Base-by-base conservation (phyloP, 2,888 invertebrate species). In the Copidosoma aretas region DNA sequence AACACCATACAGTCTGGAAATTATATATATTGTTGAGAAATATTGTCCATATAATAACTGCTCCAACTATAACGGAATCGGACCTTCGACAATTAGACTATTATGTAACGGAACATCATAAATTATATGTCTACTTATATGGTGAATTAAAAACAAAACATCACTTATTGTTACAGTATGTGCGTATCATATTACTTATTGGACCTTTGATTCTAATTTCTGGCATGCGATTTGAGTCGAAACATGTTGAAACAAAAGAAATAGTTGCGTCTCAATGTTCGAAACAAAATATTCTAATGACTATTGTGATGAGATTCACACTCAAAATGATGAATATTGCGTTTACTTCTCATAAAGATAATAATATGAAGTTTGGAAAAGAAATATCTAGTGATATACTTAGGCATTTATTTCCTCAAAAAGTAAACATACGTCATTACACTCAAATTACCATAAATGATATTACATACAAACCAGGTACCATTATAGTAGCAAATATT, bases 211-310 rank as follows among this genome's bases (percentile, higher is more conserved):
- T 43, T 52, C 66, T 51, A n/a, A n/a, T n/a, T 1, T 49, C 60
- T 10, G 59, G 66, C 56, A 57, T 54, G 24, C n/a, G n/a, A n/a
- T 39, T 19, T 51, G 67, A 70, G 51, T 70, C 70, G 24, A 70
- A 70, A 52, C 59, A 70, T 56, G 8, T 3, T 2, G 24, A 22
- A 22, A 57, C 57, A 57, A 64, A 64, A 24, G 22, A 10, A 46
- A 58, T 58, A 14, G 17, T 54, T 4, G 15, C 43, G 8, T 4
- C 17, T 19, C 8, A 3, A 4, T 39, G 43, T n/a, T 46, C 43
- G 4, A 2, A 43, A 2, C 4, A 41, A 24, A 59, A 59, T 41
- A 41, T 22, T n/a, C n/a, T n/a, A n/a, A n/a, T n/a, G 17, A 59
- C 4, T 43, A 21, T 46, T 46, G 41, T 15, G 15, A 22, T 22